phyloP scores from a whole-genome alignment of 2,113 vertebrate species.

The Myrmecobius fasciatus region DNA sequence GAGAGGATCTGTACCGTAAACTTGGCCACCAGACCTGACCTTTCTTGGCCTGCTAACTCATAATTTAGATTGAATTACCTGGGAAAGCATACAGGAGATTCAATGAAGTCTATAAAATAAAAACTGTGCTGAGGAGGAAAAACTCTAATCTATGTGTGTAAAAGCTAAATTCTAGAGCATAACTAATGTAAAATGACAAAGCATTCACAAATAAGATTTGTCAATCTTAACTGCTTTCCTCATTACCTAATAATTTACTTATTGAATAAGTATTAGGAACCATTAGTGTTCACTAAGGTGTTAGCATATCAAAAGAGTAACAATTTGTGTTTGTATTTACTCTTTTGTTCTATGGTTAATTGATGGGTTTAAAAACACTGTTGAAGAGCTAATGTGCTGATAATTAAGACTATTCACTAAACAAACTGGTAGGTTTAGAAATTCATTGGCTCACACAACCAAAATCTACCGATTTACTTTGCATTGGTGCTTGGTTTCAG shows the following conservation, averaged over 20 bases:
- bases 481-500: background rate
- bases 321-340: background rate
- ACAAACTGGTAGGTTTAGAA: background rate
- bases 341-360: background rate
- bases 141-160: background rate
- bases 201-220: background rate
- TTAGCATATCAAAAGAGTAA: background rate
- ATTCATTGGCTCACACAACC: background rate
- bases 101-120: background rate
- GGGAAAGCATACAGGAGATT: background rate
- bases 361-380: background rate
- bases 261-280: conserved; percentile 21
- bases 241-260: background rate
- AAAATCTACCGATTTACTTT: background rate
- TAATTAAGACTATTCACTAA: conserved; percentile 19
- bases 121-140: background rate
- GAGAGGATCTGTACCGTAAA: background rate
- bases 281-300: background rate
- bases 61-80: background rate
- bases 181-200: background rate
- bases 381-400: background rate
- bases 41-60: background rate
- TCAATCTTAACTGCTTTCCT: background rate
- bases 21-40: background rate
- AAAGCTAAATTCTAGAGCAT: background rate